These are phyloP conservation scores for Vimba vimba DNA, from an alignment of 2,113 vertebrate genomes.

Conservation along the genomic window DNA sequence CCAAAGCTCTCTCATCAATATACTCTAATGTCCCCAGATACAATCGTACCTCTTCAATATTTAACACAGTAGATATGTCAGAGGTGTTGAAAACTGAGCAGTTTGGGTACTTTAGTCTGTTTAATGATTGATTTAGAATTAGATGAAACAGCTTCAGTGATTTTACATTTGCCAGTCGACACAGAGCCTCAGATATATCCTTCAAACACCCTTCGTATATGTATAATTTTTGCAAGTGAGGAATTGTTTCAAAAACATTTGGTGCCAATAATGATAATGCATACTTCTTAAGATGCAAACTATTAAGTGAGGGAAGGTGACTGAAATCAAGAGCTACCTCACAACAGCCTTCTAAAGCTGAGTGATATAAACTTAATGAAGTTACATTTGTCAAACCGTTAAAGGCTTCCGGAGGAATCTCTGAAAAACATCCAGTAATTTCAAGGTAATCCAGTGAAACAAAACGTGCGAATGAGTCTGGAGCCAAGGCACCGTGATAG, in stretches of 20 bases:
- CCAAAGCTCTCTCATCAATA: not conserved
- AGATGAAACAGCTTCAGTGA: not conserved
- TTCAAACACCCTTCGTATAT: not conserved
- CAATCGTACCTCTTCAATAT: not conserved
- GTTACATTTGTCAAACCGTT: conserved; percentile 27
- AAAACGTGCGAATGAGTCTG: conserved; percentile 18
- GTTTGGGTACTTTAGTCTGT: not conserved
- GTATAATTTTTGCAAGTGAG: not conserved
- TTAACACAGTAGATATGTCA: not conserved
- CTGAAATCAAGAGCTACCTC: conserved; percentile 63
- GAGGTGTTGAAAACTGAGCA: not conserved
- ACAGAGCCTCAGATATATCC: not conserved
- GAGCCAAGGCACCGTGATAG: not conserved
- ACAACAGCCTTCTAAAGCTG: conserved; percentile 27
- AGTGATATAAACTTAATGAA: conserved; percentile 41
- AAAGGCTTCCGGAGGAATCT: conserved; percentile 17
- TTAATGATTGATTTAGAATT: not conserved
- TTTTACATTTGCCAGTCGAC: not conserved
- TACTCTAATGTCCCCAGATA: not conserved
- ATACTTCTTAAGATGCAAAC: conserved; percentile 58
- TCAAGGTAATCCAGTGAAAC: conserved; percentile 14
- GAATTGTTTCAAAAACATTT: not conserved
- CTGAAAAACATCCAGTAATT: conserved; percentile 5
- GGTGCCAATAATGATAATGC: conserved; percentile 58
- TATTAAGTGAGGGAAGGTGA: conserved; percentile 63